phyloP scores from a whole-genome alignment of 2,797 vertebrate species.

The Psittacula echo region DNA sequence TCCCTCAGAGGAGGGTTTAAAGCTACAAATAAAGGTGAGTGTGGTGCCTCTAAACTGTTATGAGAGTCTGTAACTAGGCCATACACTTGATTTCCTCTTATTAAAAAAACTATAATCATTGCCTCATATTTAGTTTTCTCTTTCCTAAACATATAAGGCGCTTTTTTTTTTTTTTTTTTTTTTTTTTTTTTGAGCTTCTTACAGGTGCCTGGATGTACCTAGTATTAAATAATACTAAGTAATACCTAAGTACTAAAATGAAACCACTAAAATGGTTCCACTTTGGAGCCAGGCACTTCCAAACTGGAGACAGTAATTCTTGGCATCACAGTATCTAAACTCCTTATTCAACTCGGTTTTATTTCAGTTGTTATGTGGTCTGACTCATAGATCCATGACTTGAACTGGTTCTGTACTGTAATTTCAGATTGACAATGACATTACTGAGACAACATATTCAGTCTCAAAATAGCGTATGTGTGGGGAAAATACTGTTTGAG shows the following conservation, averaged over 20 bases:
- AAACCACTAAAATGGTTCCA: neutral
- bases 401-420: neutral
- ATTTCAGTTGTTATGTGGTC: neutral
- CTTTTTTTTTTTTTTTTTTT: neutral
- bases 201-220: neutral
- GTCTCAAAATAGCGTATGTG: neutral
- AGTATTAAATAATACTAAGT: neutral
- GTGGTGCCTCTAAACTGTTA: neutral
- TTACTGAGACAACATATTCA: neutral
- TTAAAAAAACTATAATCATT: neutral
- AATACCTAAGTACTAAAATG: neutral
- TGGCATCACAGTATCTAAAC: neutral
- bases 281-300: neutral
- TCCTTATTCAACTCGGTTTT: neutral
- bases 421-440: constrained; percentile 34
- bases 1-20: neutral
- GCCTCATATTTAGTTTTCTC: neutral
- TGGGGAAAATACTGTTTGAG: neutral
- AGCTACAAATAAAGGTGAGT: neutral
- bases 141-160: neutral
- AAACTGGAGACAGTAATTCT: neutral
- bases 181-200: neutral
- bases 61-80: neutral
- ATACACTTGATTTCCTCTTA: neutral
- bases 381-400: neutral